These are phyloP conservation scores for Maniola hyperantus DNA, from an alignment of 2,888 invertebrate genomes.

Conservation along the genomic window DNA sequence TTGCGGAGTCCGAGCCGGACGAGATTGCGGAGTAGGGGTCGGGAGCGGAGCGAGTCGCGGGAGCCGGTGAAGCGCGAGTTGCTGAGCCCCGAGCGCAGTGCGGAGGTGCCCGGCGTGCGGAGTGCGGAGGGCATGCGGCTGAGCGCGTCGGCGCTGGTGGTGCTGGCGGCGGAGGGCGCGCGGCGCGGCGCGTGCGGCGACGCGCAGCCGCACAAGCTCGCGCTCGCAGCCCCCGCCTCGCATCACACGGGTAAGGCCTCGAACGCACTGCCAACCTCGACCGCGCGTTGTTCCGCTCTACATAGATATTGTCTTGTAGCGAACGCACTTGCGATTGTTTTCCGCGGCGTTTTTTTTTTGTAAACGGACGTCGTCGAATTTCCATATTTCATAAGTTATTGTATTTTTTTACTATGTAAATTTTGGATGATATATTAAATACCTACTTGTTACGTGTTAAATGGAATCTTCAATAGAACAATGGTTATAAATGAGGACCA, in stretches of 20 bases:
- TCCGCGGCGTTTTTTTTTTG: conserved; percentile 18
- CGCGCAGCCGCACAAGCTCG: conserved; percentile 80
- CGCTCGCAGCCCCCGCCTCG: conserved; percentile 73
- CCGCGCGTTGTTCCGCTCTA: conserved; percentile 11
- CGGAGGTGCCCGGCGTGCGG: conserved; percentile 39
- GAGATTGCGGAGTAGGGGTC: conserved; percentile 46
- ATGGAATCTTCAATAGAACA: background rate
- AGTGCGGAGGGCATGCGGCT: conserved; percentile 21
- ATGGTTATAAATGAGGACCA: too few species aligned
- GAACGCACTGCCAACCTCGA: conserved; percentile 24
- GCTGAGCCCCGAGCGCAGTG: conserved; percentile 49
- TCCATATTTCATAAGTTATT: background rate
- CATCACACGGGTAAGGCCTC: conserved; percentile 81
- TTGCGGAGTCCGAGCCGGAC: background rate
- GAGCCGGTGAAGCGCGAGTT: conserved; percentile 66
- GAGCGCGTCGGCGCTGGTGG: conserved; percentile 58
- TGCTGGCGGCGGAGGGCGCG: conserved; percentile 70
- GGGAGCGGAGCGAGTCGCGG: conserved; percentile 52
- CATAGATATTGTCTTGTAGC: conserved; percentile 9
- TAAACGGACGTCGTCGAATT: background rate
- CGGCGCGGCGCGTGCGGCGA: conserved; percentile 70
- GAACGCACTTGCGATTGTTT: conserved; percentile 30
- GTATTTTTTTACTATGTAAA: background rate
- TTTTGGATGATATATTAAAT: background rate
- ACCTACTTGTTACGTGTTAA: background rate